Percentiles rank a stretch among this genome's conserved stretches.
Conservation (phyloP, 2,113 vertebrate genomes). For the Peromyscus californicus region DNA sequence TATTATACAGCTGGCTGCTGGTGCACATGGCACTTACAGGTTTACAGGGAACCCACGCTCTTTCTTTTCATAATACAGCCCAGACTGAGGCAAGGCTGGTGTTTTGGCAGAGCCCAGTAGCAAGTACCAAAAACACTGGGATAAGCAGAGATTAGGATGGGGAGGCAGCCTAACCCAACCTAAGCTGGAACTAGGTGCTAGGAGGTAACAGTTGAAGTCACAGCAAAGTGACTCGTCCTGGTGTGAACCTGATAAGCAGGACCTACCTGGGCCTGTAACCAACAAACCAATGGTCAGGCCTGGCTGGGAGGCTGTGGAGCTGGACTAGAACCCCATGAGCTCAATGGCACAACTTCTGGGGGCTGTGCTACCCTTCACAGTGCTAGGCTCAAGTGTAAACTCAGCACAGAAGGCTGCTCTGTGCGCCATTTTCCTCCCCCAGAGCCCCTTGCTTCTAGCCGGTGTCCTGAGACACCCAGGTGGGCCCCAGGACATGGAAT, state of each 20-base stretch:
- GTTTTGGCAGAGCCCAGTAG: background rate
- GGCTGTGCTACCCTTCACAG: background rate
- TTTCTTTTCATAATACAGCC: background rate
- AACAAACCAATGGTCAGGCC: background rate
- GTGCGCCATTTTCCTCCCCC: background rate
- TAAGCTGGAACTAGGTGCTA: background rate
- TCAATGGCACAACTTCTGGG: background rate
- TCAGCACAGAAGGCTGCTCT: background rate
- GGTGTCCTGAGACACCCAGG: accelerated
- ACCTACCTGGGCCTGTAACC: background rate
- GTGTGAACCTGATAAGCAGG: background rate
- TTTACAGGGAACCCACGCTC: background rate
- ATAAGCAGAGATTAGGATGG: background rate
- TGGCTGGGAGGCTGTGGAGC: background rate
- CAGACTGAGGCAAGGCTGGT: background rate
- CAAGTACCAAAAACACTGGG: background rate
- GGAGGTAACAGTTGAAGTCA: background rate
- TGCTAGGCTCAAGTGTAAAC: background rate
- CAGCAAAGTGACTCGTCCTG: background rate
- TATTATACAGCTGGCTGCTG: background rate
- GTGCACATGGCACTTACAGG: background rate
- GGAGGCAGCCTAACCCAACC: background rate
- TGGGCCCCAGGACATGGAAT: background rate
- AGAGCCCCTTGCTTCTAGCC: background rate
- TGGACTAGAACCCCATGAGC: background rate